Base-by-base conservation (phyloP, 1,140 invertebrate genomes). In the Drosophila ficusphila region DNA sequence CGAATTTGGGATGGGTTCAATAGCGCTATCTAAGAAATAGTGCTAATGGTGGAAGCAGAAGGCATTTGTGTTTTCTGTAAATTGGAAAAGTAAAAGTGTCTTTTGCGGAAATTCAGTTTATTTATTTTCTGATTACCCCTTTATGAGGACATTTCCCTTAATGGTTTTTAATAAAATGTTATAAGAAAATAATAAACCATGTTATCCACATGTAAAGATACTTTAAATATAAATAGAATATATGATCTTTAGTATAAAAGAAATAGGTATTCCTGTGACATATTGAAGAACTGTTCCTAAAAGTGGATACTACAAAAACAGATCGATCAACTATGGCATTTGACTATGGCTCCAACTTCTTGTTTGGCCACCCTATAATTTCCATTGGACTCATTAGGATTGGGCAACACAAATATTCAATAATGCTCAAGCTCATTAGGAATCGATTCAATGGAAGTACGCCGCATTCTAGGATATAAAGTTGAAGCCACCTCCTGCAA, bases 341-440 rank as follows among this genome's bases (percentile, higher is more conserved):
- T 31, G 23, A 8, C 41, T n/a, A 1, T 8, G 0, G 27, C 47
- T 27, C 8, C 23, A 31, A 31, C 38, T 29, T 3, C n/a, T 16
- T 39, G 9, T 4, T 6, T 27, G 4, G 6, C n/a, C 27, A 18
- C 16, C 60, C 39, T 19, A 21, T 60, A 64, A 44, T 60, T 44
- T 62, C 7, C 51, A 23, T 27, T 5, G 38, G 39, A 12, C 33
- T 53, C 31, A 53, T 52, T 47, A 41, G 31, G 12, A 51, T 61
- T 61, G 56, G 68, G 27, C 39, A 71, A 72, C 23, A 46, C 54
- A 64, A 61, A 64, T 70, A 69, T 72, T 61, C 68, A 61, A 72
- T 72, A 72, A 72, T 72, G 69, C 29, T 19, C 21, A 8, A 31
- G 31, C 68, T 62, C 69, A 72, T 72, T 72, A 72, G 69, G 33